Percentiles rank a stretch among this genome's conserved stretches.
Conservation (phyloP, 2,797 vertebrate species). For the Odontamblyopus rebecca region DNA sequence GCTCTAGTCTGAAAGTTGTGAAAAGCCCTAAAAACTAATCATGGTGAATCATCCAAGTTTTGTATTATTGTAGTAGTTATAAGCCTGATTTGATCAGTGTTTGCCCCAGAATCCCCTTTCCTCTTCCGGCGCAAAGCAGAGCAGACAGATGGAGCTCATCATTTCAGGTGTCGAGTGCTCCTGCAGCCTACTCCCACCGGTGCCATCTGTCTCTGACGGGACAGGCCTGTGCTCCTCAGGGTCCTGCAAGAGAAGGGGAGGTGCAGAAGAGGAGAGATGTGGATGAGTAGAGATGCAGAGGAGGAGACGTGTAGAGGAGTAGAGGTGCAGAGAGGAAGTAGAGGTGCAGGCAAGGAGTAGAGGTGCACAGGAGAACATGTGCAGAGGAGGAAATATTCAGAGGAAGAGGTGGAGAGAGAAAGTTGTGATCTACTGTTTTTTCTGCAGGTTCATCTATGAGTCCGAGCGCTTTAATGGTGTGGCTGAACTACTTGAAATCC, state of each 20-base stretch:
- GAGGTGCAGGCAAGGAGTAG: neutral
- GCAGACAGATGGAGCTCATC: constrained; percentile 14
- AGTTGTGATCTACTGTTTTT: neutral
- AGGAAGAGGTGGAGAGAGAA: too few species aligned
- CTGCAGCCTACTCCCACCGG: constrained; percentile 1
- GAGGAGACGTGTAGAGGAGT: neutral
- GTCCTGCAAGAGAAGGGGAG: neutral
- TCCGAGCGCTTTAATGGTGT: constrained; percentile 97
- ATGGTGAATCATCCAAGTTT: too few species aligned
- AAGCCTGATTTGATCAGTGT: neutral
- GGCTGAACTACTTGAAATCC: constrained; percentile 94
- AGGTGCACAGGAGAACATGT: neutral
- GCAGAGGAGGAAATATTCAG: too few species aligned
- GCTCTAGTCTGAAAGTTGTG: too few species aligned
- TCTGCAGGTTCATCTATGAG: constrained; percentile 95
- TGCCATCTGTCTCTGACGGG: neutral
- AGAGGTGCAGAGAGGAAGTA: neutral
- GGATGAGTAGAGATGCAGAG: too few species aligned
- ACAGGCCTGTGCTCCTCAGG: neutral
- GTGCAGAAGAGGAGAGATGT: too few species aligned
- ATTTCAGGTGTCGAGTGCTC: constrained; percentile 12
- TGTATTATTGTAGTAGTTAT: too few species aligned
- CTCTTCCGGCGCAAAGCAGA: neutral
- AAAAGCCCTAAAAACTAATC: too few species aligned
- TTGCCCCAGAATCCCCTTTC: neutral